A percentile compares a stretch with the other conserved stretches of the same genome.
phyloP scores from a whole-genome alignment of 92 coral and sea anemone genomes.

The Virgularia gustaviana region DNA sequence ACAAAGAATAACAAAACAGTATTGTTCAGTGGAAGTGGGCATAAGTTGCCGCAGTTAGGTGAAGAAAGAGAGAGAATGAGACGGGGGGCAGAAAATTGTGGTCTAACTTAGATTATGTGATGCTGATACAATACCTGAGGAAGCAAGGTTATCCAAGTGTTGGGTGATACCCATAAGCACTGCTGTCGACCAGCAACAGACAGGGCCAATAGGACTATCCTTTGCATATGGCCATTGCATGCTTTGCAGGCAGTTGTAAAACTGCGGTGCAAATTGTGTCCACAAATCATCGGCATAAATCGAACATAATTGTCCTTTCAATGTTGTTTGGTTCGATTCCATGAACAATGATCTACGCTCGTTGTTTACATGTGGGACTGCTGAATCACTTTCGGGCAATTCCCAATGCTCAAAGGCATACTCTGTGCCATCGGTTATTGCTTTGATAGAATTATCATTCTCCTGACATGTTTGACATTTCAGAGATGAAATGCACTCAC shows the following conservation, averaged over 20 bases:
- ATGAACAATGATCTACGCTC: conserved; percentile 34
- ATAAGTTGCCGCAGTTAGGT: too few species aligned
- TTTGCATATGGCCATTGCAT: conserved; percentile 25
- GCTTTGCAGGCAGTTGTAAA: conserved; percentile 53
- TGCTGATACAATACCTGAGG: neutral
- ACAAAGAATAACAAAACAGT: neutral
- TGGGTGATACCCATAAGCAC: conserved; percentile 24
- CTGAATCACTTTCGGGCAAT: neutral
- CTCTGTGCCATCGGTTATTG: conserved; percentile 19
- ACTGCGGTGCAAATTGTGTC: conserved; percentile 58
- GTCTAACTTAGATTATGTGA: neutral
- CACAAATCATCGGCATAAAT: conserved; percentile 68
- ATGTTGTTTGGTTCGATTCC: conserved; percentile 19
- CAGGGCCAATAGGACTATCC: conserved; percentile 18
- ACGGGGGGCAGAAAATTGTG: too few species aligned
- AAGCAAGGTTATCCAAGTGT: conserved; percentile 26
- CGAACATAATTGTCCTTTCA: conserved; percentile 56
- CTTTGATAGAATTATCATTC: conserved; percentile 16
- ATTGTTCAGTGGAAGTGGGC: too few species aligned
- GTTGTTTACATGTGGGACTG: conserved; percentile 1
- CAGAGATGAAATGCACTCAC: neutral
- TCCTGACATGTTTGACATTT: conserved; percentile 24
- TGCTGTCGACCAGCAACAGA: conserved; percentile 32
- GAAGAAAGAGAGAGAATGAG: too few species aligned
- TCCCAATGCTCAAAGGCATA: neutral